These are phyloP conservation scores for Calameuta filiformis DNA, from an alignment of 2,888 invertebrate species.

Conservation along the genomic window DNA sequence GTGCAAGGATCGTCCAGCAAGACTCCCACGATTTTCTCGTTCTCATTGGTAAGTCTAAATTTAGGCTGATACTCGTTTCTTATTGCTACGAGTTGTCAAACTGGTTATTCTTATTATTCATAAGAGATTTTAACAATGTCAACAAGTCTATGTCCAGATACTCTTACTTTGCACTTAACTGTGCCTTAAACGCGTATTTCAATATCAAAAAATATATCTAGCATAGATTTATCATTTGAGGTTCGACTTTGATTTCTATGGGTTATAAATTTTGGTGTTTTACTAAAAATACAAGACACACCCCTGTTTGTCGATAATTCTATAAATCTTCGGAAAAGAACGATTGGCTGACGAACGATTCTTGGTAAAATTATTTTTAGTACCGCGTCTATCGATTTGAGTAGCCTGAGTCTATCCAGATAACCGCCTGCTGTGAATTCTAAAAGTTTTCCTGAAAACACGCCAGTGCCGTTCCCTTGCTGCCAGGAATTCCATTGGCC, in stretches of 20 bases:
- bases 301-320: background rate
- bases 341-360: background rate
- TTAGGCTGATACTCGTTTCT: background rate
- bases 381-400: background rate
- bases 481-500: background rate
- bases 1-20: background rate
- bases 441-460: background rate
- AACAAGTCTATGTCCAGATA: background rate
- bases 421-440: background rate
- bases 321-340: background rate
- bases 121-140: background rate
- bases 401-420: background rate
- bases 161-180: background rate
- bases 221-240: too few species aligned
- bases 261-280: background rate
- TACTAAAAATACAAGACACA: background rate
- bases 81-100: background rate
- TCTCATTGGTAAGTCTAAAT: slow-evolving; percentile 29
- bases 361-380: background rate
- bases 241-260: too few species aligned
- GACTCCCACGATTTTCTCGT: slow-evolving; percentile 27
- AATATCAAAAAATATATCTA: background rate
- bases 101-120: background rate
- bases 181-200: background rate
- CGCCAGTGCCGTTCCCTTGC: background rate